Evolutionary conservation across 1,140 invertebrate genomes (phyloP), one percentile per base, ranked within the genome.

Genomic region (Drosophila auraria): DNA sequence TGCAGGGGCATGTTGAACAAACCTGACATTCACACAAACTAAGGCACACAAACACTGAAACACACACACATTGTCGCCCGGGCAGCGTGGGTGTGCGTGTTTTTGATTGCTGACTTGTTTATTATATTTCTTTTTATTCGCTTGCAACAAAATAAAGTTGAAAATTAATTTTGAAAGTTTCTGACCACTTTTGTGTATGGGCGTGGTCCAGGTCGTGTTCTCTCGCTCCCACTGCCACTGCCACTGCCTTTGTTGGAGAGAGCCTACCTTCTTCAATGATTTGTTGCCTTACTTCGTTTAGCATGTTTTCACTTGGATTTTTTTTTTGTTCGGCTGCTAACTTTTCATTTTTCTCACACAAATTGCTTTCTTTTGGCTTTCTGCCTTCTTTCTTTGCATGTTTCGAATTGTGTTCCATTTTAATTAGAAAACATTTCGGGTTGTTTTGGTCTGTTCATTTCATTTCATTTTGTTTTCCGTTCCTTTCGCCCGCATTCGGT

Each of bases 91-190:
- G 62, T 70, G 58, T 75, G 81, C 64, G 74, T 89, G 86, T 82
- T 76, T 90, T 75, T 89, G 84, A 86, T 90, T 86, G 86, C 71
- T 76, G 82, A 71, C 74, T 89, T 90, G 78, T 80, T 90, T 77
- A 86, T 90, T 82, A 82, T 65, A 90, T 78, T 78, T 64, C 68
- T 68, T 65, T 58, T 59, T 64, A 53, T 71, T 61, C 47, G 47
- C 44, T 36, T 74, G 45, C 62, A 71, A 64, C 77, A 83, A 80
- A 81, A 56, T 70, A 78, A 87, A 87, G 84, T 89, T 87, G 60
- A 70, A 89, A 87, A 89, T 89, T 89, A 89, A 89, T 87, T 87
- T 87, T 89, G 73, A 83, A 87, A 89, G 84, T 89, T 87, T 79
- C 51, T 72, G 74, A 89, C 81, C 78, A 79, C 73, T 84, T 75